Percentiles rank a stretch among this genome's conserved stretches.
These are phyloP conservation scores for Neodiprion fabricii DNA, from an alignment of 1,140 invertebrate species.

Conservation along the genomic window DNA sequence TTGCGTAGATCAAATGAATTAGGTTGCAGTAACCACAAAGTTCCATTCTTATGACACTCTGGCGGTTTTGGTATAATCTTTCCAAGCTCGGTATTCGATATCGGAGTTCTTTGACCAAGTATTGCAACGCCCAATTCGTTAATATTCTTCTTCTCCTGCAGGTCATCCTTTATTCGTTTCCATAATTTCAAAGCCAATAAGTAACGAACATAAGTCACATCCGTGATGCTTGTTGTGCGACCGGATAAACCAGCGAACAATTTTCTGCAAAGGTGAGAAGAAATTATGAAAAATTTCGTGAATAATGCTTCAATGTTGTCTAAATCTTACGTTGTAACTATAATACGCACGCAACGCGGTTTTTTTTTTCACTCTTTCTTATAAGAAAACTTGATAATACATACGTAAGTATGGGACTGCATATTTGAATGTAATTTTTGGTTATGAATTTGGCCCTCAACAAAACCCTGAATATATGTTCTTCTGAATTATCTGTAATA, in stretches of 20 bases:
- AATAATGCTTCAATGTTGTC: background rate
- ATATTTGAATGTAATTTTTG: conserved; percentile 43
- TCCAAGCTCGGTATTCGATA: conserved; percentile 35
- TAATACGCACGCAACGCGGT: too few relatives aligned
- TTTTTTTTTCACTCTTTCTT: background rate
- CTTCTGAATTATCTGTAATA: conserved; percentile 48
- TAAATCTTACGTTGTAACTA: too few relatives aligned
- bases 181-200: conserved; percentile 50
- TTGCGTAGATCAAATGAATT: conserved; percentile 38
- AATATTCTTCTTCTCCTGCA: conserved; percentile 40
- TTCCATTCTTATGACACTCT: conserved; percentile 36
- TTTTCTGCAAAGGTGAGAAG: conserved; percentile 42
- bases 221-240: conserved; percentile 33
- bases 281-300: conserved; percentile 14
- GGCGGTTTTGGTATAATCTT: conserved; percentile 40
- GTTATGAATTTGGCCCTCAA: conserved; percentile 41
- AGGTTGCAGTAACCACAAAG: conserved; percentile 42
- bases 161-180: conserved; percentile 41
- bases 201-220: conserved; percentile 46
- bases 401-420: conserved; percentile 44
- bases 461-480: conserved; percentile 51
- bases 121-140: conserved; percentile 42
- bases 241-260: conserved; percentile 37
- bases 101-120: conserved; percentile 41
- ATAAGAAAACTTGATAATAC: conserved; percentile 25